phyloP scores from a whole-genome alignment of 1,140 invertebrate species.

The Drosophila repletoides region DNA sequence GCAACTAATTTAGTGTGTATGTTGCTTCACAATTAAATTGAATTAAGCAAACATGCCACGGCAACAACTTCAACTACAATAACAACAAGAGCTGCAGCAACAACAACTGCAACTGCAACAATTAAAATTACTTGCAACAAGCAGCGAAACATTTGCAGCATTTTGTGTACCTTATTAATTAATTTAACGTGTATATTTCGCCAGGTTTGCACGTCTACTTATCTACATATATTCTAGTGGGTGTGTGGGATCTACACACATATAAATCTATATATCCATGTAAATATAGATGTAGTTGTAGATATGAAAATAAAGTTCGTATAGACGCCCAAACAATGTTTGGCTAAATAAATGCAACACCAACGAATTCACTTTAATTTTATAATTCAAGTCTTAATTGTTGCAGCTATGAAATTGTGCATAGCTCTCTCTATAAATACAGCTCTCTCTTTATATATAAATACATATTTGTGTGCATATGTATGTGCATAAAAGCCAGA shows the following conservation, averaged over 20 bases:
- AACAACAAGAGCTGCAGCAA: slow-evolving; percentile 9
- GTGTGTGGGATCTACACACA: too few species aligned
- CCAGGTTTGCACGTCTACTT: slow-evolving; percentile 55
- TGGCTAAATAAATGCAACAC: slow-evolving; percentile 33
- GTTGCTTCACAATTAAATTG: slow-evolving; percentile 71
- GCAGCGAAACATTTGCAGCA: slow-evolving; percentile 54
- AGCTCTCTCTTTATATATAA: not conserved
- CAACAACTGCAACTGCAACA: not conserved
- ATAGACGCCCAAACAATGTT: slow-evolving; percentile 48
- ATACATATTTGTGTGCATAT: not conserved
- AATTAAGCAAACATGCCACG: slow-evolving; percentile 62
- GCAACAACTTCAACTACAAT: slow-evolving; percentile 34
- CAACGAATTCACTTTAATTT: slow-evolving; percentile 50
- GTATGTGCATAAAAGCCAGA: slow-evolving; percentile 26
- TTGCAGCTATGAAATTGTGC: slow-evolving; percentile 30
- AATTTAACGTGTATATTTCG: slow-evolving; percentile 77
- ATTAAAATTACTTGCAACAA: slow-evolving; percentile 21
- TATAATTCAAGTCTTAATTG: slow-evolving; percentile 72
- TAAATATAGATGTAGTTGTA: slow-evolving; percentile 4
- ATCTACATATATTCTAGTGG: not conserved
- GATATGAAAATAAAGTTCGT: slow-evolving; percentile 6
- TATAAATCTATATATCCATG: too few species aligned
- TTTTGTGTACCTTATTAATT: slow-evolving; percentile 78
- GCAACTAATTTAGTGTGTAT: slow-evolving; percentile 37
- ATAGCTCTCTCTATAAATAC: not conserved